Conservation (phyloP, 2,888 invertebrate genomes). For the Elgonia sp. region DNA sequence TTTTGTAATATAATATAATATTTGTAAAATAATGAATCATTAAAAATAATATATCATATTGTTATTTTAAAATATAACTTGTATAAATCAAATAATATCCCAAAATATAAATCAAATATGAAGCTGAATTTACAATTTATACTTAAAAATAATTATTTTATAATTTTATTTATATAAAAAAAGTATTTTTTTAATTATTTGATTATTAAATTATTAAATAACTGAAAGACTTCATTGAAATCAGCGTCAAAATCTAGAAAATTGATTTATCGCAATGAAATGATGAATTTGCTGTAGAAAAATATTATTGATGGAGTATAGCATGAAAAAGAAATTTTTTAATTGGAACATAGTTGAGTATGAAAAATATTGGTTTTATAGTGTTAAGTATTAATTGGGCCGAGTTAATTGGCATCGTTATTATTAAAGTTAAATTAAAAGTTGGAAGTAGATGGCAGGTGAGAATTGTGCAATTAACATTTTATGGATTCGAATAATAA, state of each 20-base stretch:
- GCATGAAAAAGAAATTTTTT: slow-evolving; percentile 12
- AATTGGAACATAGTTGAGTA: slow-evolving; percentile 14
- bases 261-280: slow-evolving; percentile 26
- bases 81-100: too few species aligned
- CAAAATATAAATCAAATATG: too few species aligned
- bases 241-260: slow-evolving; percentile 41
- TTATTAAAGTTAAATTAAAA: slow-evolving; percentile 42
- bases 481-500: slow-evolving; percentile 34
- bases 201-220: slow-evolving; percentile 39
- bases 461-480: slow-evolving; percentile 42
- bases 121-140: too few species aligned
- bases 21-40: too few species aligned
- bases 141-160: too few species aligned
- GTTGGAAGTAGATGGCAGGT: not conserved
- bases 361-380: slow-evolving; percentile 38
- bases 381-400: slow-evolving; percentile 31
- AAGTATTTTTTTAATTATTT: too few species aligned
- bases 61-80: too few species aligned
- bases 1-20: too few species aligned
- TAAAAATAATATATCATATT: too few species aligned
- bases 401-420: slow-evolving; percentile 33
- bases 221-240: slow-evolving; percentile 18
- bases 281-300: slow-evolving; percentile 9
- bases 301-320: not conserved
- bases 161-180: too few species aligned